Base-by-base conservation (phyloP, 2,888 invertebrate genomes). In the Gastracanthus pulcherrimus region DNA sequence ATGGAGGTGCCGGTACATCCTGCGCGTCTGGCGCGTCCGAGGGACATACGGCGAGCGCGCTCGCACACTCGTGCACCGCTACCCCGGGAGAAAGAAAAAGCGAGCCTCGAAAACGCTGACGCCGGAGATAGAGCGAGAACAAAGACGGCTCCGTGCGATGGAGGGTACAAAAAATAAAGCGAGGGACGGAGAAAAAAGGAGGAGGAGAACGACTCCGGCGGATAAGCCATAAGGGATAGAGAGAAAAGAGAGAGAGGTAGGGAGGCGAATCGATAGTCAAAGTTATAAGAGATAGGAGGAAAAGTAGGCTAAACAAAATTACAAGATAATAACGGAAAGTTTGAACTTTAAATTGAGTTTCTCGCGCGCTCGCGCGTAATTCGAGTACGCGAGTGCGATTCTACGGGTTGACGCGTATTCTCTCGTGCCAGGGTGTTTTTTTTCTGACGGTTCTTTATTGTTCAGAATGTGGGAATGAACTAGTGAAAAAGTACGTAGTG, bases 31-130 rank as follows among this genome's bases (percentile, higher is more conserved):
- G 76, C 19, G 75, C n/a, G 78, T 77, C 78, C 84, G 85, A 86
- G 88, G 87, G 87, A 89, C 89, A 89, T 89, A 89, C 88, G 88
- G 89, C 85, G 85, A 88, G 87, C 89, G 88, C 87, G 87, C 66
- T 45, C 60, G 85, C 85, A 85, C 83, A 85, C n/a, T n/a, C n/a
- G n/a, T n/a, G n/a, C n/a, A n/a, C n/a, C n/a, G n/a, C n/a, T n/a
- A n/a, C n/a, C n/a, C n/a, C n/a, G 16, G 31, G 58, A 45, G 26
- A 67, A 19, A 41, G 58, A 69, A 38, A 48, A 85, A 86, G 84
- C 84, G 16, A 75, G 26, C 19, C 45, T 71, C 69, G 34, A 81
- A 74, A 62, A 67, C 36, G 76, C 76, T 76, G 81, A 76, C 76
- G 76, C 64, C 55, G 71, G 29, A 81, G 81, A 81, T 81, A 48